phyloP scores from a whole-genome alignment of 1,140 invertebrate genomes.

The Heliconius nattereri region DNA sequence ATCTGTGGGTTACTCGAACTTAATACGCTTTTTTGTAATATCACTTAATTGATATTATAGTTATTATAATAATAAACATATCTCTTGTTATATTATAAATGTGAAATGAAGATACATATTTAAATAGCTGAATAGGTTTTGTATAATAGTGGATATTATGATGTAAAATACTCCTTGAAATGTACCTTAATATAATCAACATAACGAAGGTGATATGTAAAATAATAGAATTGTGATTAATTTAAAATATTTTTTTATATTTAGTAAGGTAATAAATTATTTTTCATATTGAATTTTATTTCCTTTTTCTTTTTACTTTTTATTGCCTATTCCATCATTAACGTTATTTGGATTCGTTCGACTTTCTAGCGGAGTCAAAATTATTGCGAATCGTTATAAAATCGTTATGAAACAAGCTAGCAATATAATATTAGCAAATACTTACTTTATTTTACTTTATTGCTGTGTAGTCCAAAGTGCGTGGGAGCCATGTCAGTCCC shows the following conservation, averaged over 20 bases:
- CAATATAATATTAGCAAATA: no score
- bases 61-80: conserved; percentile 3
- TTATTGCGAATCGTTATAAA: no score
- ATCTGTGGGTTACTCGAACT: conserved; percentile 7
- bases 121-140: background rate
- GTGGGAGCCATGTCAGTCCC: no score
- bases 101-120: background rate
- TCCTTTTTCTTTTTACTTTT: conserved; percentile 1
- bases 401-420: no score
- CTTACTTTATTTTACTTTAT: no score
- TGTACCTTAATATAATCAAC: conserved; percentile 45
- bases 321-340: background rate
- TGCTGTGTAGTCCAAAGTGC: no score
- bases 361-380: background rate
- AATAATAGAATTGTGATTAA: conserved; percentile 54
- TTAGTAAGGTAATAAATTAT: conserved; percentile 63
- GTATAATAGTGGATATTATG: background rate
- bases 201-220: conserved; percentile 49
- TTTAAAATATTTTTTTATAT: conserved; percentile 59
- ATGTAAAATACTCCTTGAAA: conserved; percentile 18
- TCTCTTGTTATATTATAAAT: conserved; percentile 8
- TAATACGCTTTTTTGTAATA: background rate
- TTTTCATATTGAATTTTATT: conserved; percentile 55
- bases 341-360: no score
- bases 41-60: background rate